phyloP scores from a whole-genome alignment of 2,888 invertebrate genomes.

The Volucella bombylans region DNA sequence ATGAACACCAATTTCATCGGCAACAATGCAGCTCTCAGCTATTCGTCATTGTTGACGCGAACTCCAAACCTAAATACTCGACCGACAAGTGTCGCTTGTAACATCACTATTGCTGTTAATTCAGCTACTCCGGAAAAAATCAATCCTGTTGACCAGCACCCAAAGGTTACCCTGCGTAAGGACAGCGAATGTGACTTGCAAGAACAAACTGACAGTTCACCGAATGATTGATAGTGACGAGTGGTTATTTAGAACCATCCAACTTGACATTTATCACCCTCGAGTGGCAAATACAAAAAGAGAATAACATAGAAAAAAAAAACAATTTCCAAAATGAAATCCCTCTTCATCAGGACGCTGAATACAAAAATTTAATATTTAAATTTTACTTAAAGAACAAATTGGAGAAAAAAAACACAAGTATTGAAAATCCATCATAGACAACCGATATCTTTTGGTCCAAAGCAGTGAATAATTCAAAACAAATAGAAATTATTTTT shows the following conservation, averaged over 20 bases:
- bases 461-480: constrained; percentile 34
- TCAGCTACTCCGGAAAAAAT: constrained; percentile 73
- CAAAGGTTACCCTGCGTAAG: constrained; percentile 65
- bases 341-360: neutral
- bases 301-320: neutral
- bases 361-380: constrained; percentile 64
- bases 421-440: constrained; percentile 22
- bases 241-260: constrained; percentile 43
- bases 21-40: constrained; percentile 38
- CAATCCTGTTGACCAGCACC: constrained; percentile 66
- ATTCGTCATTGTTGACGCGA: constrained; percentile 55
- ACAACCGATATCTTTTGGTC: constrained; percentile 63
- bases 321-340: constrained; percentile 24
- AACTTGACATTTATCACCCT: constrained; percentile 30
- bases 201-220: constrained; percentile 63
- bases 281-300: neutral
- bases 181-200: constrained; percentile 60
- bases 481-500: constrained; percentile 53
- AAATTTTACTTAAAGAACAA: constrained; percentile 54
- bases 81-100: constrained; percentile 65
- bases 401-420: constrained; percentile 13
- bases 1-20: constrained; percentile 8
- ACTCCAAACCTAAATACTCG: constrained; percentile 63
- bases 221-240: constrained; percentile 65
- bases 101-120: constrained; percentile 74